A percentile compares a stretch with the other conserved stretches of the same genome.
Conservation (phyloP, 1,140 invertebrate genomes). For the Amyelois transitella region DNA sequence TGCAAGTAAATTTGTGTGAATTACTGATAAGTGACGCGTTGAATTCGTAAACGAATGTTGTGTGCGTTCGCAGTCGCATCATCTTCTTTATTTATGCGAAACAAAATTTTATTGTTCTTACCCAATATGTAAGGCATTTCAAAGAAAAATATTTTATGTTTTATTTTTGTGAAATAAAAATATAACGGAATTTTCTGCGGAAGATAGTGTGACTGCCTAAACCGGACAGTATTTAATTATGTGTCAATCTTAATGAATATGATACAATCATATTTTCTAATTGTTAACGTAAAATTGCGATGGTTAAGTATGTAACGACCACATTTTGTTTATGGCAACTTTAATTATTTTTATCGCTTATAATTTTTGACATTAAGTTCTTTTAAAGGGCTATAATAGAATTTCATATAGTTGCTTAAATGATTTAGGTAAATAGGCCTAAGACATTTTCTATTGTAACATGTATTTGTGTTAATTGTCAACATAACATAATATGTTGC, state of each 20-base stretch:
- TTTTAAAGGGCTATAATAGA: background rate
- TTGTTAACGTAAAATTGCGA: background rate
- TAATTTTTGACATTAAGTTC: no score
- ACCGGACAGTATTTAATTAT: conserved; percentile 38
- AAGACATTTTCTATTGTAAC: background rate
- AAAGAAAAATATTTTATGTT: background rate
- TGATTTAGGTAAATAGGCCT: background rate
- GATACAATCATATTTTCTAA: conserved; percentile 19
- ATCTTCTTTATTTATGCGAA: conserved; percentile 6
- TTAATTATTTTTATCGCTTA: background rate
- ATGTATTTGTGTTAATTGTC: no score
- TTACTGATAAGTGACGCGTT: conserved; percentile 17
- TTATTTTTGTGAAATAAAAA: no score
- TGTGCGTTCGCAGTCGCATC: conserved; percentile 20
- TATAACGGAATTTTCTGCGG: no score
- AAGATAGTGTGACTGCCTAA: conserved; percentile 46
- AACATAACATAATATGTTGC: no score
- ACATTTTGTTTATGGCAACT: background rate
- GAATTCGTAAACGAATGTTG: conserved; percentile 35
- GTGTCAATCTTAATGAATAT: conserved; percentile 9
- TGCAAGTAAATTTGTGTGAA: conserved; percentile 18
- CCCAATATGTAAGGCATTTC: background rate
- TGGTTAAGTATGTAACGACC: background rate
- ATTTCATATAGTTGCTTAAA: background rate
- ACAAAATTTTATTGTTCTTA: background rate